Evolutionary conservation across 2,113 vertebrate genomes (phyloP).

Genomic region (Cheirogaleus medius): DNA sequence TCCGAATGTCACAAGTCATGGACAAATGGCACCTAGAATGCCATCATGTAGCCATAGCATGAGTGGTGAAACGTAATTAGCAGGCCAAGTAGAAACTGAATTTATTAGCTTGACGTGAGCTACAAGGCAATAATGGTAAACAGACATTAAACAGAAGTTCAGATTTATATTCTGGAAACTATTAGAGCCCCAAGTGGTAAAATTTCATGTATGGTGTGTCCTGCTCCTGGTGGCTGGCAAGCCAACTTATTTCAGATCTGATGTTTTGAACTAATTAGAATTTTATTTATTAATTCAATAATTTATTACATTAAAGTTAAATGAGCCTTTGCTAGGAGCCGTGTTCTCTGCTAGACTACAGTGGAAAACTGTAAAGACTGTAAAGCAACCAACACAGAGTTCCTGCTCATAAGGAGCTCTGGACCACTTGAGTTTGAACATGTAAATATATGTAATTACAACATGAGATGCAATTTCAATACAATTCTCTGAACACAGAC

Average conservation of each 20-base stretch:
- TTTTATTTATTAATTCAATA: background rate
- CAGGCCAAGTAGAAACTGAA: background rate
- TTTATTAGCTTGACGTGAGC: background rate
- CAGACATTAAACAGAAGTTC: background rate
- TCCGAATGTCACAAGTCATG: background rate
- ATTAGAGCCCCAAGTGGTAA: background rate
- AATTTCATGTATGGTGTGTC: background rate
- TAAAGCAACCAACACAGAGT: background rate
- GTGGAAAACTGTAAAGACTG: background rate
- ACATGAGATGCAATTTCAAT: background rate
- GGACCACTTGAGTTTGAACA: background rate
- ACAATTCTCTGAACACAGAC: slow-evolving; percentile 21
- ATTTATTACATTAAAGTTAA: background rate
- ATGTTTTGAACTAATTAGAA: slow-evolving; percentile 25
- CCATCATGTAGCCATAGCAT: background rate
- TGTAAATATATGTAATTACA: background rate
- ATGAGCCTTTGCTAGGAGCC: background rate
- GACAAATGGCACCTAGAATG: background rate
- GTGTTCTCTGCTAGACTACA: background rate
- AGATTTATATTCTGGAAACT: background rate
- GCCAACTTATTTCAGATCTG: background rate
- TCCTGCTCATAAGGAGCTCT: background rate
- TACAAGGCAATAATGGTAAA: background rate
- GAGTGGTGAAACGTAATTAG: background rate
- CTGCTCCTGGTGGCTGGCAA: background rate